Percentiles rank a stretch among this genome's conserved stretches.
phyloP scores from a whole-genome alignment of 2,888 invertebrate genomes.

The Vesta saturnalis region DNA sequence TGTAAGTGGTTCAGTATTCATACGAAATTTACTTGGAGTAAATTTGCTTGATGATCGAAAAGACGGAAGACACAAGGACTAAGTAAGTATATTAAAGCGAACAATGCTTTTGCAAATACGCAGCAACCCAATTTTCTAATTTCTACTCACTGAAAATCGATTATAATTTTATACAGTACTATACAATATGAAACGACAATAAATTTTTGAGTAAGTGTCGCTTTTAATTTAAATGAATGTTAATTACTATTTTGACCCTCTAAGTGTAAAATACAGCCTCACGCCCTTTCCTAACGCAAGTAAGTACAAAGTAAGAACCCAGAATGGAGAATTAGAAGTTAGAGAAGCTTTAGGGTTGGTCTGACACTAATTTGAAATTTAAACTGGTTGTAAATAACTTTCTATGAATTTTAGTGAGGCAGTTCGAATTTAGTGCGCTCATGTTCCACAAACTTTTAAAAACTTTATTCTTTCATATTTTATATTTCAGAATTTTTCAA shows the following conservation, averaged over 20 bases:
- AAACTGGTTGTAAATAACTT: slow-evolving; percentile 59
- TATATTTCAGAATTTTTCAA: slow-evolving; percentile 9
- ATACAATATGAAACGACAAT: slow-evolving; percentile 21
- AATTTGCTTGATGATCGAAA: no score
- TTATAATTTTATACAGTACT: slow-evolving; percentile 7
- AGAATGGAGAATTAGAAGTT: slow-evolving; percentile 41
- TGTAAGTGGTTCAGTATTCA: no score
- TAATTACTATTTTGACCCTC: slow-evolving; percentile 41
- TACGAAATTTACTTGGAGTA: no score
- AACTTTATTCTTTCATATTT: slow-evolving; percentile 11
- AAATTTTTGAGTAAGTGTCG: slow-evolving; percentile 35
- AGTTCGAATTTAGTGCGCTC: slow-evolving; percentile 42
- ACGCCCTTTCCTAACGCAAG: slow-evolving; percentile 34
- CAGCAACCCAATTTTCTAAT: no score
- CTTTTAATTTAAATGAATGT: slow-evolving; percentile 40
- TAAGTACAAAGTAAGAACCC: slow-evolving; percentile 41
- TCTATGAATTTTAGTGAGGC: slow-evolving; percentile 58
- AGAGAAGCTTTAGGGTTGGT: slow-evolving; percentile 42
- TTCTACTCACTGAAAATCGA: no score
- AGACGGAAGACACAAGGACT: no score
- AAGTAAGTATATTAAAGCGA: no score
- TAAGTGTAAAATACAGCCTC: slow-evolving; percentile 41
- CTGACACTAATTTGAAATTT: slow-evolving; percentile 61
- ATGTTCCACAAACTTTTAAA: slow-evolving; percentile 29
- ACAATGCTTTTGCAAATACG: no score